Conservation (phyloP, 2,797 vertebrate species). For the Halcyon chelicuti region DNA sequence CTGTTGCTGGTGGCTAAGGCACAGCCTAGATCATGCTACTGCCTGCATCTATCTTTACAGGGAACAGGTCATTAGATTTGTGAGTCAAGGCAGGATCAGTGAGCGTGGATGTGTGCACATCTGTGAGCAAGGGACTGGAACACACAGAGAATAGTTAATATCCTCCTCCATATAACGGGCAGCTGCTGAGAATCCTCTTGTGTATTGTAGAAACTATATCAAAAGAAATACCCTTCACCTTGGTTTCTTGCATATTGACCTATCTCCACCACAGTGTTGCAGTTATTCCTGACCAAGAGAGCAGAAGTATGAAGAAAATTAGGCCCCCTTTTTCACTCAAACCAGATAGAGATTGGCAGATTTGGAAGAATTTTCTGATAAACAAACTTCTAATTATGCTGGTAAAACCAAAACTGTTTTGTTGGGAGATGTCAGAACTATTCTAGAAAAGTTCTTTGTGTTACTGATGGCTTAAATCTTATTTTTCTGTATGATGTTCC, state of each 20-base stretch:
- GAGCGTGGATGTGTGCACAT: fast-evolving
- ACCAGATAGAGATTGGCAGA: background rate
- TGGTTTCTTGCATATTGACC: background rate
- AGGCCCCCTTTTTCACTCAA: background rate
- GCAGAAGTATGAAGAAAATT: background rate
- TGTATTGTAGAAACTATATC: background rate
- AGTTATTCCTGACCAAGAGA: background rate
- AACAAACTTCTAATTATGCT: background rate
- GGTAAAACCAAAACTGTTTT: background rate
- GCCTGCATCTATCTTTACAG: background rate
- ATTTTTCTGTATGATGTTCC: background rate
- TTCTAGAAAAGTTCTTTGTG: background rate
- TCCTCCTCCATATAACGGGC: background rate
- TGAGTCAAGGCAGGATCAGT: background rate
- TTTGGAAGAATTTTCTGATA: background rate
- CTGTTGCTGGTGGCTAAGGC: background rate
- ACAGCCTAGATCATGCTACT: background rate
- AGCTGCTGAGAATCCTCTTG: background rate
- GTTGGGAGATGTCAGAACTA: background rate
- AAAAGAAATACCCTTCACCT: background rate
- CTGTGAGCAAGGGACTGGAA: background rate
- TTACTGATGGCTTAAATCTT: background rate
- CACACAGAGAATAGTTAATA: background rate
- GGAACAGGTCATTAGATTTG: background rate
- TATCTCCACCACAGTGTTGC: background rate